Evolutionary conservation across 2,113 vertebrate genomes (phyloP).

Genomic region (Benitochromis conjunctus): DNA sequence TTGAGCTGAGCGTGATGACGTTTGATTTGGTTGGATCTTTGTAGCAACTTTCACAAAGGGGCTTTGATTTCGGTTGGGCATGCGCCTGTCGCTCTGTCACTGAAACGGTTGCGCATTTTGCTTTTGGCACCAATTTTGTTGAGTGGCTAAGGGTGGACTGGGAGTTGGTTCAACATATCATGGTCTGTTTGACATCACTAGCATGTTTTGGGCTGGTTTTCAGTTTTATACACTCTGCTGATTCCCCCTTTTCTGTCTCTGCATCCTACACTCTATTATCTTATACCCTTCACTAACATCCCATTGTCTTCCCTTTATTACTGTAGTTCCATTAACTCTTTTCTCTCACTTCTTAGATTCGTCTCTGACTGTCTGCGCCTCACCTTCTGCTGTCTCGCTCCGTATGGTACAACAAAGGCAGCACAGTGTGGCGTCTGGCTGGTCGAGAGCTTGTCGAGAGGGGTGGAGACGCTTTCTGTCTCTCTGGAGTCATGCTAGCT

Average conservation of each 20-base stretch:
- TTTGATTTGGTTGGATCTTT: background rate
- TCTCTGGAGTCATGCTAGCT: background rate
- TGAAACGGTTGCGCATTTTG: background rate
- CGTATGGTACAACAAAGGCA: conserved; percentile 17
- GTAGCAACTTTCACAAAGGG: background rate
- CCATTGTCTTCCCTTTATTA: background rate
- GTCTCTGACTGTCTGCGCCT: background rate
- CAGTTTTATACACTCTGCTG: background rate
- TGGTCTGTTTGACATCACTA: background rate
- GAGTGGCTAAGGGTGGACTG: background rate
- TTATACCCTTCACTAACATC: background rate
- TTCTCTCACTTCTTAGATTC: background rate
- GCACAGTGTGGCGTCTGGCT: conserved; percentile 7
- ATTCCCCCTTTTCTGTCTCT: background rate
- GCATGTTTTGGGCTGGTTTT: background rate
- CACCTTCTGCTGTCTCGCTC: background rate
- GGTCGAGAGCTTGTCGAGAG: background rate
- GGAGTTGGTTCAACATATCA: background rate
- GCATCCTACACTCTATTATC: background rate
- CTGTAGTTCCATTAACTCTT: background rate
- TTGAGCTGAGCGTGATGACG: background rate
- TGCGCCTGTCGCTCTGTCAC: background rate
- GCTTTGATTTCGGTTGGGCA: background rate
- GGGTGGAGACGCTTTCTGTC: conserved; percentile 8
- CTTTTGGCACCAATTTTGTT: background rate